phyloP scores from a whole-genome alignment of 2,113 vertebrate genomes.

The Uropsilus gracilis region DNA sequence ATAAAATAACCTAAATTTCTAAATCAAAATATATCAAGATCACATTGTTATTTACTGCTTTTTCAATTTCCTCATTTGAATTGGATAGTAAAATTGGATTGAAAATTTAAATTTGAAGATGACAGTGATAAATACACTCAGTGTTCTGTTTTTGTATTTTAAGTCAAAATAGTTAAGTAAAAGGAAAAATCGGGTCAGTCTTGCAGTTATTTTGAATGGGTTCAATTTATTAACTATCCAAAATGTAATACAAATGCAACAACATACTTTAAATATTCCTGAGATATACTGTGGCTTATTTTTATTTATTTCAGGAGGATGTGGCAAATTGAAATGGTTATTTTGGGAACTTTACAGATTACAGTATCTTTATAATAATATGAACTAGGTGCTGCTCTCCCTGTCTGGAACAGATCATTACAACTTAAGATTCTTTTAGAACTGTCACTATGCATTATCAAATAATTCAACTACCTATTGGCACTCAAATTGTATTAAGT shows the following conservation, averaged over 20 bases:
- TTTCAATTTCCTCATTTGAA: neutral
- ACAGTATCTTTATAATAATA: conserved; percentile 52
- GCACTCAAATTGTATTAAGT: conserved; percentile 28
- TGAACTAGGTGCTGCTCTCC: conserved; percentile 14
- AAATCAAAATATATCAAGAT: conserved; percentile 26
- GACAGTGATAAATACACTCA: neutral
- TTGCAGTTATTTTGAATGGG: neutral
- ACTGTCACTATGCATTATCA: conserved; percentile 38
- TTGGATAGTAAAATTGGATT: conserved; percentile 1
- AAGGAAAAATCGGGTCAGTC: conserved; percentile 23
- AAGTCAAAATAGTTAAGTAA: conserved; percentile 32
- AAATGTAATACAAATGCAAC: conserved; percentile 65
- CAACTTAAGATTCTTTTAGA: neutral
- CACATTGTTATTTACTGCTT: neutral
- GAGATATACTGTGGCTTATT: conserved; percentile 41
- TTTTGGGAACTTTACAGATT: conserved; percentile 35
- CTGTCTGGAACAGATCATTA: conserved; percentile 26
- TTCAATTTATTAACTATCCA: conserved; percentile 48
- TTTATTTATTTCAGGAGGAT: conserved; percentile 59
- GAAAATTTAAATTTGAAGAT: neutral
- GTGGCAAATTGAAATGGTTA: neutral
- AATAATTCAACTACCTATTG: neutral
- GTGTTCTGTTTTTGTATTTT: conserved; percentile 43
- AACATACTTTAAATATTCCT: conserved; percentile 52
- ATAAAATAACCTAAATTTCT: neutral